Base-by-base conservation (phyloP, 2,113 vertebrate species). In the Labeo catla region DNA sequence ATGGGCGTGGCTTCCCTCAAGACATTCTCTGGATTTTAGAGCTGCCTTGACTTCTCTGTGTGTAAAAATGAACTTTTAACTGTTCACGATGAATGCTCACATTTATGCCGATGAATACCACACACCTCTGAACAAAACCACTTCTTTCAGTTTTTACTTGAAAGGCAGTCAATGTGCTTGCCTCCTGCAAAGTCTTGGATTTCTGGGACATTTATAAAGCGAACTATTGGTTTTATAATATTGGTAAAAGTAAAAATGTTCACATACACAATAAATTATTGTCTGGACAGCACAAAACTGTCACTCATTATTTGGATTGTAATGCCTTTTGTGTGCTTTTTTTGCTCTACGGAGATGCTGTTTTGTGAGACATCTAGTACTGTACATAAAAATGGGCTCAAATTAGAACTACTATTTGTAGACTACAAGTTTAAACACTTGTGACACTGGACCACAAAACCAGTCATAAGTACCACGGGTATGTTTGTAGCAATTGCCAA, bases 11-110 rank as follows among this genome's bases (percentile, higher is more conserved):
- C 8, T 57, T 39, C 50, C 34, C 66, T 83, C 50, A 73, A 54
- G 65, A 49, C 59, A 54, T 72, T 72, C 49, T 57, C 81, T 8
- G 43, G 47, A 72, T 83, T 83, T 83, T 73, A 57, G 9, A 70
- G 47, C 63, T 10, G 81, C 49, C 59, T 43, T 49, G 43, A 65
- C n/a, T 10, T 66, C 79, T 66, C 59, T 79, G 54, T 28, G 43
- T 81, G 8, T 81, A 43, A 81, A 81, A 66, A 45, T 10, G 2
- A 66, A 43, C 13, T 50, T 66, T 73, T 43, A 47, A 83, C 49
- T 54, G 81, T 57, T 72, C 1, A 19, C 49, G n/a, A 72, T 39
- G 81, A 83, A 83, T n/a, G 81, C 28, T 8, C 16, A 23, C 66
- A 57, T 83, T 83, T 72, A 23, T 19, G 49, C 66, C 2, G 7